Evolutionary conservation across 2,797 vertebrate species (phyloP).

Genomic region (Notolepis coatsorum): DNA sequence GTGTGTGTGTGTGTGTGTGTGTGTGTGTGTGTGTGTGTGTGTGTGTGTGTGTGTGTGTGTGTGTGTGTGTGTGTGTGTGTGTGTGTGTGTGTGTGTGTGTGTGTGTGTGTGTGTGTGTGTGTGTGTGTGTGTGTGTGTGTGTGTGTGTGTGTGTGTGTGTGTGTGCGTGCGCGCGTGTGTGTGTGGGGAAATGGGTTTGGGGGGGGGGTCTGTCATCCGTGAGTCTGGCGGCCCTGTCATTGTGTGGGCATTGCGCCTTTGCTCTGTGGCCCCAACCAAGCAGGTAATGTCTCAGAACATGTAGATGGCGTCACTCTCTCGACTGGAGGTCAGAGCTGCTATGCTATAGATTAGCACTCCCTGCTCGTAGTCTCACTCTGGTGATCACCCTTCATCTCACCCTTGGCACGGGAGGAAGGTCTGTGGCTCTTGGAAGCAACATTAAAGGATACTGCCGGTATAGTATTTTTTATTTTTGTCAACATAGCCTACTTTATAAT

Average conservation of each 20-base stretch:
- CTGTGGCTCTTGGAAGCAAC: too few relatives aligned
- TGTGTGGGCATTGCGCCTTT: slow-evolving; percentile 62
- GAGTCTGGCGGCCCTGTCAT: slow-evolving; percentile 36
- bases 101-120: slow-evolving; percentile 12
- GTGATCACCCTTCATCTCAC: neutral
- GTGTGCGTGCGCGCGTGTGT: slow-evolving; percentile 25
- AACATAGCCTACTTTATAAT: too few relatives aligned
- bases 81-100: slow-evolving; percentile 11
- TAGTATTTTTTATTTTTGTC: too few relatives aligned
- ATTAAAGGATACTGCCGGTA: too few relatives aligned
- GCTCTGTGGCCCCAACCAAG: slow-evolving; percentile 71
- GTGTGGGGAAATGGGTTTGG: slow-evolving; percentile 17
- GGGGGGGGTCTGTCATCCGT: too few relatives aligned
- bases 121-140: slow-evolving; percentile 19
- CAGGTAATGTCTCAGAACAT: slow-evolving; percentile 74
- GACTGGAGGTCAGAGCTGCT: slow-evolving; percentile 58
- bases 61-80: neutral
- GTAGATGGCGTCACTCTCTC: slow-evolving; percentile 69
- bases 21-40: too few relatives aligned
- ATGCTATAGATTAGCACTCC: slow-evolving; percentile 55
- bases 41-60: too few relatives aligned
- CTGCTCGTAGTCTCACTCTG: slow-evolving; percentile 42
- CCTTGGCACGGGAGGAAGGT: neutral
- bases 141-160: slow-evolving; percentile 20
- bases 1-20: too few relatives aligned